Conservation (phyloP, 35 echinoderm and acorn worm genomes). For the Patiria miniata region DNA sequence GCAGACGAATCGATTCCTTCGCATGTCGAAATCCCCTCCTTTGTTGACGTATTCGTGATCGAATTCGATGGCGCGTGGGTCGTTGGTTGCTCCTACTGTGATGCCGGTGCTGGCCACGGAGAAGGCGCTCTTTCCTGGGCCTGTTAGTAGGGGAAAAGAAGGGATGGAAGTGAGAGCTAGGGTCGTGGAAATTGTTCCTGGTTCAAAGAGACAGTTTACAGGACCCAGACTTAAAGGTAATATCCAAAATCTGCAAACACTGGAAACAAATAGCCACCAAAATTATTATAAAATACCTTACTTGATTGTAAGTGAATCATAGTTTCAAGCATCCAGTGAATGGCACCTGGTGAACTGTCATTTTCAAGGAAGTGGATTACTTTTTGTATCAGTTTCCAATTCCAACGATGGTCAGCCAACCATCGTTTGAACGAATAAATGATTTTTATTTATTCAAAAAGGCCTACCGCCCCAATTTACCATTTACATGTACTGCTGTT, state of each 20-base stretch:
- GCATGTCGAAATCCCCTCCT: conserved; percentile 57
- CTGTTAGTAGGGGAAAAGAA: conserved; percentile 37
- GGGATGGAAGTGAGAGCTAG: neutral
- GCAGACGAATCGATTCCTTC: conserved; percentile 64
- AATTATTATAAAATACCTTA: no score
- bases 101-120: conserved; percentile 58
- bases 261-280: no score
- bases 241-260: neutral
- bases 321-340: no score
- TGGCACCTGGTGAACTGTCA: no score
- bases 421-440: no score
- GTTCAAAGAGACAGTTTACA: neutral
- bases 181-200: neutral
- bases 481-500: no score
- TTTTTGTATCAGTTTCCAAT: no score
- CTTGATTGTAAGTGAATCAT: no score
- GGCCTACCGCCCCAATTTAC: no score
- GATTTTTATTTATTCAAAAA: no score
- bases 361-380: no score
- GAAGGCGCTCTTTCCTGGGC: conserved; percentile 69
- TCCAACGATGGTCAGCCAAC: no score
- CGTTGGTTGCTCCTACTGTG: conserved; percentile 14
- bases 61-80: conserved; percentile 53
- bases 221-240: neutral
- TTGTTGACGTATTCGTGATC: conserved; percentile 84